Evolutionary conservation across 2,113 vertebrate genomes (phyloP).

Genomic region (Nycticebus coucang): DNA sequence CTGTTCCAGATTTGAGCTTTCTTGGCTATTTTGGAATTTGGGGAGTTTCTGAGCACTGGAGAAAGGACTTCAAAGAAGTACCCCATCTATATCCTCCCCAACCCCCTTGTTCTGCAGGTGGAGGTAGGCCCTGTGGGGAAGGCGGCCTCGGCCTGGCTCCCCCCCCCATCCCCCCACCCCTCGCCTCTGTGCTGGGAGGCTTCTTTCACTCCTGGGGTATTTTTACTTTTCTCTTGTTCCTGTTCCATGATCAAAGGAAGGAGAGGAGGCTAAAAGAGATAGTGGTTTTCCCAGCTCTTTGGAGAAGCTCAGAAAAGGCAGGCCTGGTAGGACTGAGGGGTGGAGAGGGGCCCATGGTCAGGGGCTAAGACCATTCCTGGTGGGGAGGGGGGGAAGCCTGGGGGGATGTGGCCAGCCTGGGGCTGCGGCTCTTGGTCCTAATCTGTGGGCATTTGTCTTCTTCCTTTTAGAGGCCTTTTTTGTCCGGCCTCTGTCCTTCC

Average conservation of each 20-base stretch:
- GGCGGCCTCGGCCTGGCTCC: not conserved
- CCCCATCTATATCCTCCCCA: not conserved
- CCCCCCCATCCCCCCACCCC: not conserved
- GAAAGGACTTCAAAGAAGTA: not conserved
- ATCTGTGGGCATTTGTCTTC: not conserved
- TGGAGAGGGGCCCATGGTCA: not conserved
- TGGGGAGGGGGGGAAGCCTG: not conserved
- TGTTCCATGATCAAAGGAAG: constrained; percentile 82
- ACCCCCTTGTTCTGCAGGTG: not conserved
- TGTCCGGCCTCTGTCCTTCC: not conserved
- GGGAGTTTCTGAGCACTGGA: not conserved
- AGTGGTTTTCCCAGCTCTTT: constrained; percentile 24
- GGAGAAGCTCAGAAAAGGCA: constrained; percentile 50
- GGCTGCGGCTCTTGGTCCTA: not conserved
- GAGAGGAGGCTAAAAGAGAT: constrained; percentile 71
- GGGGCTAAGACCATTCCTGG: not conserved
- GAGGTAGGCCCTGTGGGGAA: not conserved
- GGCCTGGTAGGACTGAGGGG: not conserved
- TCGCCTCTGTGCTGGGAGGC: not conserved
- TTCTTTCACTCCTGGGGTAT: constrained; percentile 72
- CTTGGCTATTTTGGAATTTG: not conserved
- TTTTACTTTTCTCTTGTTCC: constrained; percentile 84
- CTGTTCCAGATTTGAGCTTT: not conserved
- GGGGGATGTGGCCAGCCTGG: not conserved
- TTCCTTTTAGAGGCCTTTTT: not conserved